Base-by-base conservation (phyloP, 2,113 vertebrate species). In the Eleginops maclovinus region DNA sequence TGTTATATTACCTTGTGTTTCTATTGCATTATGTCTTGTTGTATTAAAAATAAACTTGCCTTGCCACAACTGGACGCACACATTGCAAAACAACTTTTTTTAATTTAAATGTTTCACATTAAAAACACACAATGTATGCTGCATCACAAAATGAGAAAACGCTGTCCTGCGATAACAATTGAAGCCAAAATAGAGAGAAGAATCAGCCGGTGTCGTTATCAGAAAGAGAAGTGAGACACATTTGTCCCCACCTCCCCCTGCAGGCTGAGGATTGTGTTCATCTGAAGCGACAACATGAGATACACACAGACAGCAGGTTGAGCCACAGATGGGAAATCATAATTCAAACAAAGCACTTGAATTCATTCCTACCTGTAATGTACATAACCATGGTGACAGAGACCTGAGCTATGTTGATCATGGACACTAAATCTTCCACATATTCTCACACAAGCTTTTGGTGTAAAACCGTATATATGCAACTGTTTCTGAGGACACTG, bases 71-170 rank as follows among this genome's bases (percentile, higher is more conserved):
- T 85, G 55, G 75, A 89, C 65, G 2, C 79, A 58, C n/a, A 11
- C 6, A 31, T 74, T 90, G 86, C 87, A 91, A 93, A 93, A 93
- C 71, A 84, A 78, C 53, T 75, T 81, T 88, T 85, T 87, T 85
- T 89, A 70, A 86, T 93, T 94, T 92, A 89, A 92, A 93, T 54
- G 78, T 88, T 90, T 87, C 89, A 94, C 93, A 92, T 89, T 92
- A 92, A 90, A 92, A 94, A 93, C 91, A 93, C 88, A 91, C 88
- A 93, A 78, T 75, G 85, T 67, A 88, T 88, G 90, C 80, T 69
- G 87, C 90, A 83, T 93, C 90, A 91, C 91, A 86, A 81, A 86
- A 92, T 87, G 85, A 91, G 82, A 86, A 88, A 89, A 77, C 21
- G 80, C 77, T 46, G 83, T 81, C 84, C 79, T 73, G 80, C 75